A percentile compares a stretch with the other conserved stretches of the same genome.
Evolutionary conservation across 2,888 invertebrate species (phyloP).

Genomic region (Drosophila paramelanica): DNA sequence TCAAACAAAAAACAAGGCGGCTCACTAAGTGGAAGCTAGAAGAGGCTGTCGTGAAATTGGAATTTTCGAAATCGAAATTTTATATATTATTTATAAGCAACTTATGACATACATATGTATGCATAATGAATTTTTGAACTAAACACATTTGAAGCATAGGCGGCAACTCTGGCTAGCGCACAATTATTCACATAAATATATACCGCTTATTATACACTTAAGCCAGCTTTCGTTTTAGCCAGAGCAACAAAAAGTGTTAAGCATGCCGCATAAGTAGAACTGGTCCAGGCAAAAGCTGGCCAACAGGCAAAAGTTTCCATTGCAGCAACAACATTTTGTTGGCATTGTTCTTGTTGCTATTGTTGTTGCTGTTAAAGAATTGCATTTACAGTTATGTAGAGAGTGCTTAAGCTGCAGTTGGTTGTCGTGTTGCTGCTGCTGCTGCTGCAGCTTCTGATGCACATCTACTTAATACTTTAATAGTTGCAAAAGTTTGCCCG

Average conservation of each 20-base stretch:
- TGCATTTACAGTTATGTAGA: constrained; percentile 49
- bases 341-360: constrained; percentile 13
- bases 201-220: constrained; percentile 62
- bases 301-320: constrained; percentile 50
- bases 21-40: constrained; percentile 1
- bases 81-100: too few relatives aligned
- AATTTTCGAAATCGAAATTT: not conserved
- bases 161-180: not conserved
- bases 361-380: constrained; percentile 29
- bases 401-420: constrained; percentile 38
- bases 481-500: constrained; percentile 81
- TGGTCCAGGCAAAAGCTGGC: constrained; percentile 19
- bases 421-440: constrained; percentile 30
- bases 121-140: not conserved
- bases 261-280: constrained; percentile 58
- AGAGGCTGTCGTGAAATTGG: not conserved
- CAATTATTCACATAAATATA: constrained; percentile 30
- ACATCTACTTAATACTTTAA: constrained; percentile 83
- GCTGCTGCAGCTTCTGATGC: constrained; percentile 54
- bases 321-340: constrained; percentile 44
- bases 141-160: not conserved
- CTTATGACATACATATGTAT: too few relatives aligned
- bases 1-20: constrained; percentile 52
- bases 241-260: constrained; percentile 64
- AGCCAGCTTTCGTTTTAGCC: constrained; percentile 50